Evolutionary conservation across 2,797 vertebrate genomes (phyloP), one percentile per base, ranked within the genome.

Genomic region (Esox masquinongy): DNA sequence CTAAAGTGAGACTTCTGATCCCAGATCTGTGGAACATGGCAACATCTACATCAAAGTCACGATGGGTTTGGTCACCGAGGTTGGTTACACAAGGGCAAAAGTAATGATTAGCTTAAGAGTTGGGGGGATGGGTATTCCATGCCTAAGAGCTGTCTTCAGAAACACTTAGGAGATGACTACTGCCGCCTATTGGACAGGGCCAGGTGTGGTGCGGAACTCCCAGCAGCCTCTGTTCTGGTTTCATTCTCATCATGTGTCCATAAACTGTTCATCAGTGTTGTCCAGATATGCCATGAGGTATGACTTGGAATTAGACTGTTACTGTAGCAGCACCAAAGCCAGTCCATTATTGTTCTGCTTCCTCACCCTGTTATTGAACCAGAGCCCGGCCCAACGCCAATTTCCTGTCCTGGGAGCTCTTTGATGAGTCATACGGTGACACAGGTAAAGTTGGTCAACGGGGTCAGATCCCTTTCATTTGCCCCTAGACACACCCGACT

Each of bases 391-490:
- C 29, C 29, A 17, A 31, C 16, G 17, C 64, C 64, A 66, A 24
- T 15, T 63, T 63, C 61, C 61, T 63, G 61, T 29, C 9, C 61
- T 26, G 14, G 24, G 64, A 34, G 64, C 15, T 29, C 7, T 66
- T 66, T 66, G 63, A 66, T 19, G 63, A 36, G 26, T 19, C 15
- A 36, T 29, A 16, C 5, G 34, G 15, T 31, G 26, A 66, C 29
- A 59, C n/a, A 19, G 29, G 64, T 66, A 6, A 34, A 66, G 16
- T 16, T 19, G 2, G 15, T 66, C 4, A 15, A 66, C 16, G 34
- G 26, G n/a, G 31, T 66, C 31, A 31, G 64, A 17, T 66, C 64
- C 64, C 64, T 66, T 66, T 66, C 64, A 66, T 66, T 19, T 66
- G 64, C 15, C 14, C n/a, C 64, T 19, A 8, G 64, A 31, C 64